These are phyloP conservation scores for Amphipoea oculea DNA, from an alignment of 2,888 invertebrate genomes.

Conservation along the genomic window DNA sequence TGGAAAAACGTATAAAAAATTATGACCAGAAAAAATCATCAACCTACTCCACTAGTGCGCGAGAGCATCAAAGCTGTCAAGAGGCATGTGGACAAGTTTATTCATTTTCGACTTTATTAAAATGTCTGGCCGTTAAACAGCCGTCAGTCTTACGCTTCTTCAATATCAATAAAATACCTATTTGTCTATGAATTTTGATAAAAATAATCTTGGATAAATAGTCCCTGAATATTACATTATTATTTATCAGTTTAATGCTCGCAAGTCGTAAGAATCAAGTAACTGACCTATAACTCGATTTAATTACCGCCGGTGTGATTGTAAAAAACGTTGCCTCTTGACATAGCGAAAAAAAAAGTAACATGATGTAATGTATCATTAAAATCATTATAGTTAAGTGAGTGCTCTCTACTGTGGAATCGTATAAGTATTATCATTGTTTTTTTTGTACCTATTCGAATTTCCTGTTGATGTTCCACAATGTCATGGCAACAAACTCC, in stretches of 20 bases:
- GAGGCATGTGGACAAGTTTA: not conserved
- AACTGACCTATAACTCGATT: constrained; percentile 48
- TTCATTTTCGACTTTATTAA: not conserved
- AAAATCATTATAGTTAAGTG: not conserved
- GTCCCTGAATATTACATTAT: not conserved
- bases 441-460: constrained; percentile 33
- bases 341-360: constrained; percentile 30
- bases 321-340: constrained; percentile 35
- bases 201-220: constrained; percentile 13
- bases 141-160: not conserved
- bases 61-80: not conserved
- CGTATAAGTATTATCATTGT: constrained; percentile 15
- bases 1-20: not conserved
- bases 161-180: constrained; percentile 13
- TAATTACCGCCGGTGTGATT: constrained; percentile 29
- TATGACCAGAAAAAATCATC: not conserved
- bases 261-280: constrained; percentile 8
- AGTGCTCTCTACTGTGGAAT: constrained; percentile 31
- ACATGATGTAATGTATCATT: constrained; percentile 54
- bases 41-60: not conserved
- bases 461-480: constrained; percentile 34
- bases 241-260: constrained; percentile 33
- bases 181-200: constrained; percentile 1
- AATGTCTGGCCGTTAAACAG: not conserved
- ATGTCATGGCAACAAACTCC: constrained; percentile 37